Conservation (phyloP, 2,113 vertebrate species). For the Archocentrus centrarchus region DNA sequence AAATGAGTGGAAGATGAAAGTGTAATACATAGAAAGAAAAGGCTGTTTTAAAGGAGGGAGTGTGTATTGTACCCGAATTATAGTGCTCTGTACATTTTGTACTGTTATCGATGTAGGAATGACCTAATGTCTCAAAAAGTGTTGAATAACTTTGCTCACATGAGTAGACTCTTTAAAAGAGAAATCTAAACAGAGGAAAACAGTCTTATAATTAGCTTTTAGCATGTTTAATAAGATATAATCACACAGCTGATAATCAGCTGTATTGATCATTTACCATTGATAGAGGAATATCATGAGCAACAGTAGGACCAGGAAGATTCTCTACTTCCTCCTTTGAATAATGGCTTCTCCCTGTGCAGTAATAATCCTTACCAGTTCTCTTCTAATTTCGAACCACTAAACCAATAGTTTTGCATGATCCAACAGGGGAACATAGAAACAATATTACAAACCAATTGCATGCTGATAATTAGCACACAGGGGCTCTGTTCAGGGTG, state of each 20-base stretch:
- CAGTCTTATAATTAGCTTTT: neutral
- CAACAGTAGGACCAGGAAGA: neutral
- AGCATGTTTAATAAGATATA: neutral
- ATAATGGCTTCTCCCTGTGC: neutral
- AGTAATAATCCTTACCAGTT: neutral
- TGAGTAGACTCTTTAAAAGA: neutral
- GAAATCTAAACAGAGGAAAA: neutral
- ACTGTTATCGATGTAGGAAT: neutral
- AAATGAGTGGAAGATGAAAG: constrained; percentile 35
- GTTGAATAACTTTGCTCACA: neutral
- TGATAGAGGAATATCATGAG: neutral
- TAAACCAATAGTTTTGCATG: neutral
- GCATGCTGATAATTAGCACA: constrained; percentile 10
- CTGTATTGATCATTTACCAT: too few species aligned
- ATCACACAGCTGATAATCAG: neutral
- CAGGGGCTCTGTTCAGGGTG: constrained; percentile 13
- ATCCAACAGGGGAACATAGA: neutral
- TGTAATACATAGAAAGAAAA: neutral
- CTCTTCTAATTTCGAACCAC: neutral
- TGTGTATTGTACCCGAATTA: neutral
- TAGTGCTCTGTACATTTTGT: neutral
- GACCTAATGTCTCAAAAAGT: neutral
- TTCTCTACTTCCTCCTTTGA: neutral
- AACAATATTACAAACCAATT: constrained; percentile 24
- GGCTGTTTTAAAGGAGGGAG: constrained; percentile 16